Percentiles rank a stretch among this genome's conserved stretches.
Conservation (phyloP, 1,140 invertebrate species). For the Leucophenga varia region DNA sequence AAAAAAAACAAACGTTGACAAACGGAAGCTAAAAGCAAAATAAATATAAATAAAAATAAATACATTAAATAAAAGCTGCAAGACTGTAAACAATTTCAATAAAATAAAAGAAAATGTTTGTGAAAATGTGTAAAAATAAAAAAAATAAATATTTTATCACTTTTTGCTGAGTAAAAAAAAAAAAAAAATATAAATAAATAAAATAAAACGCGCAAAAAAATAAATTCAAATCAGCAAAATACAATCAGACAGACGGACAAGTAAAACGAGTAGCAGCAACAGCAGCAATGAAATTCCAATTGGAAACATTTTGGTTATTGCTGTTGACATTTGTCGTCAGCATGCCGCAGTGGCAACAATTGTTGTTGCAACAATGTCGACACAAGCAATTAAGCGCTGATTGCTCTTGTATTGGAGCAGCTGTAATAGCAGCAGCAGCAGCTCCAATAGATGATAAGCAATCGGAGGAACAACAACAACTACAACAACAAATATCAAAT, state of each 20-base stretch:
- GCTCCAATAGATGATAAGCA: slow-evolving; percentile 5
- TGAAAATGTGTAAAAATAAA: slow-evolving; percentile 13
- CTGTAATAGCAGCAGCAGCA: slow-evolving; percentile 9
- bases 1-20: neutral
- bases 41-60: neutral
- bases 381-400: slow-evolving; percentile 38
- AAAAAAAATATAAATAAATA: slow-evolving; percentile 7
- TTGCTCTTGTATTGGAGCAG: slow-evolving; percentile 18
- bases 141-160: too few relatives aligned
- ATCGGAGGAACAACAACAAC: neutral
- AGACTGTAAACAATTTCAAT: slow-evolving; percentile 25
- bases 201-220: slow-evolving; percentile 27
- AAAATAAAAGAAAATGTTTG: slow-evolving; percentile 32
- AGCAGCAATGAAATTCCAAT: slow-evolving; percentile 40
- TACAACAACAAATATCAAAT: slow-evolving; percentile 18
- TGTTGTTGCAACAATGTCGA: too few relatives aligned
- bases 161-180: too few relatives aligned
- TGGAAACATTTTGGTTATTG: slow-evolving; percentile 46
- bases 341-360: slow-evolving; percentile 16
- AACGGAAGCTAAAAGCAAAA: slow-evolving; percentile 2
- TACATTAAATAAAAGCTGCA: neutral
- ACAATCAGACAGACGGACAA: slow-evolving; percentile 26
- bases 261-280: slow-evolving; percentile 3
- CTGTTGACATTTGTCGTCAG: slow-evolving; percentile 42
- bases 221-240: slow-evolving; percentile 29